Evolutionary conservation across 2,888 invertebrate genomes (phyloP).

Genomic region (Eristalis pertinax): DNA sequence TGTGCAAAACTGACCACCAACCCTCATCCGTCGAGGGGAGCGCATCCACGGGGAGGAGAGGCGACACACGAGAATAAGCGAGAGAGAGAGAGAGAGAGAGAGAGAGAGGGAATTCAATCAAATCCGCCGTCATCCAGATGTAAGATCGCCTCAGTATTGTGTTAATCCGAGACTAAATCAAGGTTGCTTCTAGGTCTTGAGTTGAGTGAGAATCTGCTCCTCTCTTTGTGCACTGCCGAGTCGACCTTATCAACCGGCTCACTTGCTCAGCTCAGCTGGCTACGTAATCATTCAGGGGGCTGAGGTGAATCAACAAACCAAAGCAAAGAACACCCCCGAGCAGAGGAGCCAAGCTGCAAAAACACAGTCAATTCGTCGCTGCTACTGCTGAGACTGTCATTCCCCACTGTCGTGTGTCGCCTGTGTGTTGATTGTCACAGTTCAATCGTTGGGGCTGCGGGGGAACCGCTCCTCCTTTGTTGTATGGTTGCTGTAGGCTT

Average conservation of each 20-base stretch:
- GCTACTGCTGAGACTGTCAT: neutral
- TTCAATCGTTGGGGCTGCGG: neutral
- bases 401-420: neutral
- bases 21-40: neutral
- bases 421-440: no score
- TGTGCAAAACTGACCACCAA: neutral
- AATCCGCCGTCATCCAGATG: neutral
- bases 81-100: neutral
- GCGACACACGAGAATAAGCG: neutral
- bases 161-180: slow-evolving; percentile 40
- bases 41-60: neutral
- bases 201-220: neutral
- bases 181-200: slow-evolving; percentile 49
- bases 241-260: neutral
- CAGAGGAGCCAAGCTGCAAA: neutral
- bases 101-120: neutral
- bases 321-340: neutral
- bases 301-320: neutral
- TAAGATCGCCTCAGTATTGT: neutral
- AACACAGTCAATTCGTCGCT: neutral
- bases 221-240: neutral
- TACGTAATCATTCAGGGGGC: neutral
- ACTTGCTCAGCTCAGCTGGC: neutral
- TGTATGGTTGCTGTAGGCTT: neutral
- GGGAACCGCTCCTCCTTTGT: neutral